Base-by-base conservation (phyloP, 2,888 invertebrate species). In the Zootermopsis nevadensis region DNA sequence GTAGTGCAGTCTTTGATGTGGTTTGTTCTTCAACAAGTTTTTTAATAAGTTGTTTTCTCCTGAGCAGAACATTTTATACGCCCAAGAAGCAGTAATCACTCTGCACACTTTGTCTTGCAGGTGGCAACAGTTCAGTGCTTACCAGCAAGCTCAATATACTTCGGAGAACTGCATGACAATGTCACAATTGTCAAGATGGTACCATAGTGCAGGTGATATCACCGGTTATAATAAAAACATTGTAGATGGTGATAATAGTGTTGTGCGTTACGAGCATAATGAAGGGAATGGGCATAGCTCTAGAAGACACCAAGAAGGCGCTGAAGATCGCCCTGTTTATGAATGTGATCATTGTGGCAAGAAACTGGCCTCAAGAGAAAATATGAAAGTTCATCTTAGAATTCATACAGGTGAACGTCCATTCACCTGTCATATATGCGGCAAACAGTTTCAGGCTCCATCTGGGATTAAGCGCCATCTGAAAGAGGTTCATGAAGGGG, bases 351-450 rank as follows among this genome's bases (percentile, higher is more conserved):
- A 77, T n/a, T 83, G 83, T 69, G 83, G 83, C 53, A 83, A 83
- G 77, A 66, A 81, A 22, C 66, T 83, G 10, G 53, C 81, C 1
- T 66, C 81, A 53, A 76, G 81, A 48, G 83, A 83, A 60, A 83
- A 81, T 77, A 66, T 83, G 53, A 81, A 35, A 66, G 66, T 81
- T 31, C 93, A 93, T 86, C 87, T 90, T 88, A 89, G 90, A 84
- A 89, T 89, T 69, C 90, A 90, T 77, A 88, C 87, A 12, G 93
- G 93, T 3, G 94, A 93, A 88, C 90, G 93, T 74, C 93, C 93
- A 1, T 93, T 92, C 88, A 92, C 93, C 2, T 94, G 94, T 87
- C 93, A 94, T 88, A 87, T 93, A 33, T 94, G 94, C 87, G 94
- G 93, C 3, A 93, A 93, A 86, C 92, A 92, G 87, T 94, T 94